These are phyloP conservation scores for Hippolais icterina DNA, from an alignment of 2,113 vertebrate genomes.

Conservation along the genomic window DNA sequence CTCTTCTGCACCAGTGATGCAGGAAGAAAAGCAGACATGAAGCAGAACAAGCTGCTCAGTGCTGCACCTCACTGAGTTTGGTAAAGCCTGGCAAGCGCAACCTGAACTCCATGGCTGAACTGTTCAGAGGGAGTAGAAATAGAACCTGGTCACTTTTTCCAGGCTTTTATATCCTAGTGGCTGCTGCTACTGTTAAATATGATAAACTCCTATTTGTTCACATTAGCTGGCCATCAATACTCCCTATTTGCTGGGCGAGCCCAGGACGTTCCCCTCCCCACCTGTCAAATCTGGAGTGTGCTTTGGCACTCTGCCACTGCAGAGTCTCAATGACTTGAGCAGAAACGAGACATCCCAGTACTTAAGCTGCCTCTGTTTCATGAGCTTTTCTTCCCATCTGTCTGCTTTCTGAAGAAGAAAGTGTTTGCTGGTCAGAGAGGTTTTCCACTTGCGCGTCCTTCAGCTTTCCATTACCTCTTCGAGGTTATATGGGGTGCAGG, in stretches of 20 bases:
- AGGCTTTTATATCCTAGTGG: conserved; percentile 2
- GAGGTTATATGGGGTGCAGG: conserved; percentile 62
- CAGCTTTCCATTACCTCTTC: conserved; percentile 62
- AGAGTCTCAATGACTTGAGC: conserved; percentile 10
- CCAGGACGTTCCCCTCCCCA: conserved; percentile 47
- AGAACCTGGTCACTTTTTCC: conserved; percentile 7
- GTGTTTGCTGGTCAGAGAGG: conserved; percentile 53
- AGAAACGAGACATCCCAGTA: conserved; percentile 57
- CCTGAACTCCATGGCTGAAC: background rate
- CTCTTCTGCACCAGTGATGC: background rate
- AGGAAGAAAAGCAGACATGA: background rate
- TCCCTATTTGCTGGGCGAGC: conserved; percentile 22
- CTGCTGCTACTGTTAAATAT: conserved; percentile 41
- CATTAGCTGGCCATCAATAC: background rate
- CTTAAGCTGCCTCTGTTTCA: conserved; percentile 27
- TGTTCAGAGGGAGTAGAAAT: background rate
- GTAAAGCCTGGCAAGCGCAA: background rate
- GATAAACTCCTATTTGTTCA: conserved; percentile 46
- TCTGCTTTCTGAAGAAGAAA: conserved; percentile 54
- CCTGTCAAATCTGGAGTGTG: conserved; percentile 47
- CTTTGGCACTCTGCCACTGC: conserved; percentile 49
- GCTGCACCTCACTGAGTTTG: background rate
- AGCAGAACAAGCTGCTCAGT: background rate
- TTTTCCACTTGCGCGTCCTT: conserved; percentile 67
- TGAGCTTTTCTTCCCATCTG: conserved; percentile 49